phyloP scores from a whole-genome alignment of 1,140 invertebrate genomes.

The Lamellibrachia luymesi region DNA sequence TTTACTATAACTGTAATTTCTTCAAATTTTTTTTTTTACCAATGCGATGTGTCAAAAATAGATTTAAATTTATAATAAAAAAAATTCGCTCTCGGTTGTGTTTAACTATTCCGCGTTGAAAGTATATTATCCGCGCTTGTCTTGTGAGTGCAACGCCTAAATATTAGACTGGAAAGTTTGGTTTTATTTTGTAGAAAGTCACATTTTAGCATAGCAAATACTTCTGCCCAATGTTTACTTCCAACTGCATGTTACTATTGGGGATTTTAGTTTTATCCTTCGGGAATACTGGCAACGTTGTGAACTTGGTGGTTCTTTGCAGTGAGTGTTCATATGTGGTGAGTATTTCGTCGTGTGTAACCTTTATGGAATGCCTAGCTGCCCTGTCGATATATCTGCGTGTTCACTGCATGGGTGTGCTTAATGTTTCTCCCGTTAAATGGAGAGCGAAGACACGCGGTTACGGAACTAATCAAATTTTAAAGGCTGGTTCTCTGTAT shows the following conservation, averaged over 20 bases:
- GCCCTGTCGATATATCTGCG: neutral
- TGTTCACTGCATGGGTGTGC: neutral
- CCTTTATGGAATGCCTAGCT: neutral
- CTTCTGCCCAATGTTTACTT: neutral
- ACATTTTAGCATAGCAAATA: neutral
- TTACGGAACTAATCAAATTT: neutral
- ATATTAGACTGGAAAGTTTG: neutral
- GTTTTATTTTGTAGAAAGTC: neutral
- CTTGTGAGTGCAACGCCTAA: neutral
- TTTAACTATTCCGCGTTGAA: neutral
- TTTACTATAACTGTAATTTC: neutral
- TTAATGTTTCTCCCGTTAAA: neutral
- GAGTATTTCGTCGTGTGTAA: neutral
- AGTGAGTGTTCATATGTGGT: neutral
- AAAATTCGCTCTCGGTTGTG: no score
- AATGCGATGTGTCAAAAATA: no score
- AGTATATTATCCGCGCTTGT: neutral
- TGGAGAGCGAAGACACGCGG: neutral
- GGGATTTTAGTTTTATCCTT: neutral
- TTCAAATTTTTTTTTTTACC: no score
- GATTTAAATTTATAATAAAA: no score
- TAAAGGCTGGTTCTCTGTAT: neutral
- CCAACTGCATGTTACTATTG: slow-evolving; percentile 7
- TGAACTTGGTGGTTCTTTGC: neutral
- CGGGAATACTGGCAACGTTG: neutral